A percentile compares a stretch with the other conserved stretches of the same genome.
Conservation (phyloP, 2,797 vertebrate genomes). For the Tadarida brasiliensis region DNA sequence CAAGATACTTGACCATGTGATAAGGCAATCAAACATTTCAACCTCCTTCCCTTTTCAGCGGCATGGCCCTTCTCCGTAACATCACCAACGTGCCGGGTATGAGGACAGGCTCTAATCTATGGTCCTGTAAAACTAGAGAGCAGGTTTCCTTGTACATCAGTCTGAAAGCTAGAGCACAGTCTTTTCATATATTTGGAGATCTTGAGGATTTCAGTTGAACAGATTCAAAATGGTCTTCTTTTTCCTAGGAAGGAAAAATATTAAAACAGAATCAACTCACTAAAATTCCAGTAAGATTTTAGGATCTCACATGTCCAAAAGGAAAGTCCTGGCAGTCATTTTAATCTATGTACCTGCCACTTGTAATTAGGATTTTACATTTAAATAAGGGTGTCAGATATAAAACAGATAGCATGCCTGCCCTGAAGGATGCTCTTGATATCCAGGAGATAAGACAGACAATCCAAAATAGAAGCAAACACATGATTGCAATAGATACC, state of each 20-base stretch:
- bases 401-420: not conserved
- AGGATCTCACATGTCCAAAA: constrained; percentile 30
- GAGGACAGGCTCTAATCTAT: constrained; percentile 83
- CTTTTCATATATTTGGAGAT: constrained; percentile 91
- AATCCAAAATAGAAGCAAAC: constrained; percentile 65
- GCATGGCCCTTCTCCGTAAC: constrained; percentile 79
- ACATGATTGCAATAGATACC: constrained; percentile 22
- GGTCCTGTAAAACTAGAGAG: constrained; percentile 86
- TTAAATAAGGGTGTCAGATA: constrained; percentile 33
- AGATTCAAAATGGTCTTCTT: constrained; percentile 95
- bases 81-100: constrained; percentile 79
- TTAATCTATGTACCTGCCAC: constrained; percentile 40
- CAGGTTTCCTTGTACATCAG: constrained; percentile 76
- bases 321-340: constrained; percentile 35
- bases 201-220: constrained; percentile 96
- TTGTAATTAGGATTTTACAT: constrained; percentile 63
- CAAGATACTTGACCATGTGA: constrained; percentile 85
- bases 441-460: constrained; percentile 70
- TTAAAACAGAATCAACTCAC: constrained; percentile 68
- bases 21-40: constrained; percentile 88
- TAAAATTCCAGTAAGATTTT: constrained; percentile 60
- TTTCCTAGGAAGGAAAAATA: constrained; percentile 90
- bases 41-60: constrained; percentile 75
- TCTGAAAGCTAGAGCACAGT: constrained; percentile 83
- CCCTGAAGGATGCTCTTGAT: constrained; percentile 63